Base-by-base conservation (phyloP, 2,888 invertebrate species). In the Lepeophtheirus nordmannii region DNA sequence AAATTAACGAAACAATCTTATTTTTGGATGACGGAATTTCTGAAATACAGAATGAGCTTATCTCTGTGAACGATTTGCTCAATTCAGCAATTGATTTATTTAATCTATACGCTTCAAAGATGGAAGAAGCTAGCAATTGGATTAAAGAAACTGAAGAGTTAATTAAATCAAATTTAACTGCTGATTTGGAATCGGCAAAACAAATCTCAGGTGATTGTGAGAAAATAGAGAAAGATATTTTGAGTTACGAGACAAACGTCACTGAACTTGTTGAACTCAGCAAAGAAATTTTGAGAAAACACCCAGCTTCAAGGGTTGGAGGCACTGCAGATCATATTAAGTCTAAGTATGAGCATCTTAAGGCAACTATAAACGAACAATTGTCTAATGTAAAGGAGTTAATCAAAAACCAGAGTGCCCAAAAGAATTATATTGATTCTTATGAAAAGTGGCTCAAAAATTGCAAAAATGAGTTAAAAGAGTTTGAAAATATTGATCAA, bases 261-360 rank as follows among this genome's bases (percentile, higher is more conserved):
- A 79, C 81, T 40, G 82, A 83, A 68, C 76, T 92, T 22, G 80
- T 81, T 14, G 78, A 79, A 38, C 78, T 87, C 5, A 85, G 87
- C 1, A 83, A 85, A 65, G 81, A 83, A 70, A 82, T 93, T 57
- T 79, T 84, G 39, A 81, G 83, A 68, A 82, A 85, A 72, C 85
- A 86, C 73, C 87, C 89, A 0, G 91, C 92, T 73, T 86, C 87
- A 0, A 81, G 90, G 58, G 85, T 88, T 14, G 81, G 83, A 1
- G 89, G 90, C 73, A 85, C 86, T 73, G 85, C 87, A 0, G 83
- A 82, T 65, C 89, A 90, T 73, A 78, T 92, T 67, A 81, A 82
- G 5, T 82, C 83, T 12, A 81, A 91, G 70, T 87, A 87, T 74
- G 84, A 86, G 73, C 81, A 84, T 0, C 80, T 88, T 1, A 77